Base-by-base conservation (phyloP, 1,140 invertebrate species). In the Matsumurasca onukii region DNA sequence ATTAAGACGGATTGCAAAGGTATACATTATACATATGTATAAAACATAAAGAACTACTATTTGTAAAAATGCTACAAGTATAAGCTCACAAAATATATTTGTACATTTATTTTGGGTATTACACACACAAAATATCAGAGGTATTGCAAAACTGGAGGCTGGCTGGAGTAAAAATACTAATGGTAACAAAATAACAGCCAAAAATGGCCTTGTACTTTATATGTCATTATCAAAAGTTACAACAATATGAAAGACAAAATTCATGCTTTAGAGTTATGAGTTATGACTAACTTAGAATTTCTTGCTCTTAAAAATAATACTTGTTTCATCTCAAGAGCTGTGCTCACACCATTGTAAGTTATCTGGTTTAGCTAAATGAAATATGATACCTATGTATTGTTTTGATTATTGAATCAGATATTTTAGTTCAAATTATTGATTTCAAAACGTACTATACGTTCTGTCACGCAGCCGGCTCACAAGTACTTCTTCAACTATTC, bases 41-140 rank as follows among this genome's bases (percentile, higher is more conserved):
- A 39, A 39, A 39, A 39, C 34, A 39, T 39, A 17, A 17, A n/a
- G n/a, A n/a, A n/a, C n/a, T n/a, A 39, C 34, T 39, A 9, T 59
- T 29, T 29, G 30, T 27, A 59, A 59, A 59, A 59, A 5, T 5
- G 24, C 55, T 59, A 59, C 55, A 59, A 13, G 13, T 27, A 59
- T 15, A 59, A 59, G 55, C 55, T 59, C 55, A 27, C n/a, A 59
- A 59, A 59, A 59, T 59, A 59, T 59, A 24, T 59, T 22, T 3
- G 25, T 59, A 59, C 17, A 9, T 17, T 39, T 5, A 39, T 9
- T 5, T 39, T 39, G 34, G 5, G 5, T 39, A 39, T 39, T 9
- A 39, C 5, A 39, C 5, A 9, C 17, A 39, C 34, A 39, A 5
- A 39, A 39, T 17, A 9, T 5, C 34, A 9, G 17, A 9, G 34